Evolutionary conservation across 2,888 invertebrate species (phyloP), one percentile per base, ranked within the genome.

Genomic region (Pandemis corylana): DNA sequence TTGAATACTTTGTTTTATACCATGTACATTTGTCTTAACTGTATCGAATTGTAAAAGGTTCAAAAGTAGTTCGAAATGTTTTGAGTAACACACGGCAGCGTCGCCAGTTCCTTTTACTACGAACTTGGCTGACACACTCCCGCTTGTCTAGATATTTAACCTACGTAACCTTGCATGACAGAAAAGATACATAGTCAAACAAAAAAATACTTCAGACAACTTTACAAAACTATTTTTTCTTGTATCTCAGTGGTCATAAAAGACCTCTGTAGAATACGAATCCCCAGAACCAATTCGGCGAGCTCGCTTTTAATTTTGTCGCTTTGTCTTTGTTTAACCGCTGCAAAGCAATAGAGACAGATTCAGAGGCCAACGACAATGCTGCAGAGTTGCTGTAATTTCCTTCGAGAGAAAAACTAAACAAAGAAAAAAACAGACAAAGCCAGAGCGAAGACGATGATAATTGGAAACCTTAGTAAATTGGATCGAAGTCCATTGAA

Each of bases 401-500:
- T 66, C 36, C 69, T 70, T n/a, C 7, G n/a, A 2, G 0, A 44
- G 44, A 53, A 5, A 75, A 56, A 71, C 61, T 61, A 72, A 70
- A 81, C 77, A 78, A 56, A 74, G 68, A 76, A 67, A 77, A 78
- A 79, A 79, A 79, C 53, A 72, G 80, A 84, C 83, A 84, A 84
- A 81, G 78, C 79, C 74, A 77, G 80, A 82, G 82, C 79, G 80
- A 83, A 53, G 81, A 77, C 72, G 79, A 83, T 82, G 85, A 86
- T 89, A 88, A 89, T 89, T 88, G 87, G 84, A 86, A 84, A 84
- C 82, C 78, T 83, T 81, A 76, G 78, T 78, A 81, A 85, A 85
- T 83, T 84, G 83, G 83, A 85, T 76, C 70, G 61, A 59, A 64
- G 20, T 20, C 71, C 20, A 65, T 59, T 71, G 63, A 71, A 51